Conservation (phyloP, 2,113 vertebrate genomes). For the Nothocercus julius region DNA sequence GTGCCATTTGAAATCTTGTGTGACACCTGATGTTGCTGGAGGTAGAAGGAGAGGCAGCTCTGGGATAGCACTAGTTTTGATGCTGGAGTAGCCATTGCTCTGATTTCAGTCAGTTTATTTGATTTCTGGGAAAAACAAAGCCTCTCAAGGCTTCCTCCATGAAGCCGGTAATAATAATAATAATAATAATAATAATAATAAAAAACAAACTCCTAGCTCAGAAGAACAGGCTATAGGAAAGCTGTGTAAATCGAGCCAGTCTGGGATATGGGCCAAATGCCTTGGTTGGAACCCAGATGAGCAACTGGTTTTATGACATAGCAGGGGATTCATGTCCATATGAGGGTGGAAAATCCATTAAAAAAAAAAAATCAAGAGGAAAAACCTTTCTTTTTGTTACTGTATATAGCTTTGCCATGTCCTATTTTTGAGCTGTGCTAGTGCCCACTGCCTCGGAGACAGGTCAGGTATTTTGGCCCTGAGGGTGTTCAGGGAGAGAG, state of each 20-base stretch:
- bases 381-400: too few species aligned
- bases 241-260: not conserved
- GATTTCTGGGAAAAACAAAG: not conserved
- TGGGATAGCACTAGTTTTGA: not conserved
- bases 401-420: not conserved
- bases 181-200: too few species aligned
- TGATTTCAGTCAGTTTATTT: not conserved
- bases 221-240: not conserved
- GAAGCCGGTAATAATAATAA: not conserved
- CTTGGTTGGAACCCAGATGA: not conserved
- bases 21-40: constrained; percentile 22
- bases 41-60: constrained; percentile 17
- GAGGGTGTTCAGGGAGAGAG: not conserved
- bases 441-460: not conserved
- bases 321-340: not conserved
- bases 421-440: not conserved
- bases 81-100: not conserved
- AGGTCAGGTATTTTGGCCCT: not conserved
- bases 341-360: not conserved
- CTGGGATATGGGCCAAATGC: not conserved
- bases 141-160: not conserved
- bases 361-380: too few species aligned
- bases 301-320: not conserved
- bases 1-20: constrained; percentile 24
- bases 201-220: not conserved